Base-by-base conservation (phyloP, 2,113 vertebrate species). In the Malurus elegans region DNA sequence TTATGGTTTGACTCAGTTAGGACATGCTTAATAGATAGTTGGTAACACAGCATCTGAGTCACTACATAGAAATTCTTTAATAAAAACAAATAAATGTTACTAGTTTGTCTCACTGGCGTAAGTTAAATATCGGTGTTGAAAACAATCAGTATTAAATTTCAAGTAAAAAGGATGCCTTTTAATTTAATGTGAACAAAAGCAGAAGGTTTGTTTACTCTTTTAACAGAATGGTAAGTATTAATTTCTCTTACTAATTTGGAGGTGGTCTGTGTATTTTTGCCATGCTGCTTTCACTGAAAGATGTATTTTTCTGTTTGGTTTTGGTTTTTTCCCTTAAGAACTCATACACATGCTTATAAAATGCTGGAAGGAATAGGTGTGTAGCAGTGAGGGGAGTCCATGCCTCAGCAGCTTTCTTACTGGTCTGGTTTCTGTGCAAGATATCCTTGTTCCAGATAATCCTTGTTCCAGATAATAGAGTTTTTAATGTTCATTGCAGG, bases 141-240 rank as follows among this genome's bases (percentile, higher is more conserved):
- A 70, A 38, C 2, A 38, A 20, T 48, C 36, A 47, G 0, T 88
- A 16, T 56, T 58, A 60, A 42, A 62, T 74, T 56, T 88, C 15
- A 64, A 80, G 48, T 90, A 4, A 26, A 78, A 87, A 50, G 9
- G 29, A 56, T 34, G 15, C 12, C 13, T 92, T 47, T 71, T 86
- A 8, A 28, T 84, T 88, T 73, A 58, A 62, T 36, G 32, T 71
- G 64, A 86, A 56, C 53, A 42, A 72, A 86, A 87, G 62, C 64
- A 81, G 21, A 25, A 69, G 19, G 34, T 88, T 91, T 79, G 70
- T 85, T 76, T 66, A 87, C 65, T 79, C 16, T 13, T 58, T 72
- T 69, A 44, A 32, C 58, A 7, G 40, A 56, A 6, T 26, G 92
- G 94, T 97, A 90, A 96, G 95, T 96, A 86, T 73, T 56, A 70